Evolutionary conservation across 2,797 vertebrate species (phyloP), one percentile per base, ranked within the genome.

Genomic region (Lagodon rhomboides): DNA sequence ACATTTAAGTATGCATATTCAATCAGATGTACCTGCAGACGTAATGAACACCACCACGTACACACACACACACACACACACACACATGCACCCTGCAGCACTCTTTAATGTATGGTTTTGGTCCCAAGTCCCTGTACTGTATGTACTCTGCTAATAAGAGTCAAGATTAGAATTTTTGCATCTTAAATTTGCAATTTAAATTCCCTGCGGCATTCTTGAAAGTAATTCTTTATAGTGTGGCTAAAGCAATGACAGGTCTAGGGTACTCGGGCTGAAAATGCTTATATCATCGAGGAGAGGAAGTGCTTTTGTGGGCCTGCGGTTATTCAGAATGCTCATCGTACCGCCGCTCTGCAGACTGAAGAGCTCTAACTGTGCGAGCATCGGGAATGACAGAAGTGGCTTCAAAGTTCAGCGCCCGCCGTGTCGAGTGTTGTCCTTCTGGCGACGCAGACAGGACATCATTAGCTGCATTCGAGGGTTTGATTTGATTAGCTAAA

Each of bases 181-280:
- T 72, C 43, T 67, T 59, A 38, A 54, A 86, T 85, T 85, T 75
- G 76, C 61, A 72, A 82, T 85, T 87, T 58, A 69, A 84, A 86
- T 79, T 56, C 22, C 54, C 43, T 53, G 34, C 30, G 5, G 56
- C 43, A 53, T 68, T 77, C 43, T 73, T 51, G 3, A 58, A 58
- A 85, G 66, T 61, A 59, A 67, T 68, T 82, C 5, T 80, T 73
- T 75, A 60, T 15, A 62, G 66, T 80, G 61, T 66, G 38, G 64
- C 79, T 55, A 60, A 76, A 79, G 67, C 75, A 75, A 54, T 60
- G 84, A 80, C 80, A 85, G 69, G 80, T 74, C 34, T 34, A 50
- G 43, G 68, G 41, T 72, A 54, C 65, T 70, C 56, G 51, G n/a
- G 65, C 22, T 76, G 25, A 69, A 79, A 85, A 66, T 44, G 23